A percentile compares a stretch with the other conserved stretches of the same genome.
Conservation (phyloP, 2,888 invertebrate species). For the Plagodis pulveraria region DNA sequence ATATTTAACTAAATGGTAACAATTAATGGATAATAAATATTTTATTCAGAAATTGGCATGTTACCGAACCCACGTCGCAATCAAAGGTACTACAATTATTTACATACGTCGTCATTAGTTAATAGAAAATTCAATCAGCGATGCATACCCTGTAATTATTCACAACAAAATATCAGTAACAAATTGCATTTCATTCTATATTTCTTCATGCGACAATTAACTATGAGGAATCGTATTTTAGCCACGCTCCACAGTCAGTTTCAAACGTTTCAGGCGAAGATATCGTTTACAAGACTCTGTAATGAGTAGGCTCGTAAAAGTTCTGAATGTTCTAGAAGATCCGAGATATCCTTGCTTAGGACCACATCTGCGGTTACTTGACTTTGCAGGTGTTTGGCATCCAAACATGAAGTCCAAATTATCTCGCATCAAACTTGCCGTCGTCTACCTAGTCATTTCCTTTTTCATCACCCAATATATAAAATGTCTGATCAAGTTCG, state of each 20-base stretch:
- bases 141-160: conserved; percentile 53
- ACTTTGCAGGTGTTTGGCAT: conserved; percentile 57
- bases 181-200: conserved; percentile 45
- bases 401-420: conserved; percentile 41
- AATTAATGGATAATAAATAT: conserved; percentile 16
- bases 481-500: conserved; percentile 52
- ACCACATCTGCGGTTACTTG: conserved; percentile 54
- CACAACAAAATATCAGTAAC: conserved; percentile 48
- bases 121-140: conserved; percentile 49
- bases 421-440: conserved; percentile 47
- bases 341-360: conserved; percentile 58
- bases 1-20: conserved; percentile 22
- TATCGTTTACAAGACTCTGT: conserved; percentile 21
- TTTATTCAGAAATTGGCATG: conserved; percentile 23
- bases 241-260: conserved; percentile 15
- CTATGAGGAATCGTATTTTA: conserved; percentile 18
- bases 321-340: conserved; percentile 49
- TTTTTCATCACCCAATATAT: conserved; percentile 64
- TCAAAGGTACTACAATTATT: conserved; percentile 44
- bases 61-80: conserved; percentile 27
- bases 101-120: conserved; percentile 38
- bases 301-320: conserved; percentile 27
- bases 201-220: conserved; percentile 52
- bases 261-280: conserved; percentile 9
- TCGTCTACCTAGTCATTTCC: conserved; percentile 48